Conservation (phyloP, 2,888 invertebrate genomes). For the Byasa hedistus region DNA sequence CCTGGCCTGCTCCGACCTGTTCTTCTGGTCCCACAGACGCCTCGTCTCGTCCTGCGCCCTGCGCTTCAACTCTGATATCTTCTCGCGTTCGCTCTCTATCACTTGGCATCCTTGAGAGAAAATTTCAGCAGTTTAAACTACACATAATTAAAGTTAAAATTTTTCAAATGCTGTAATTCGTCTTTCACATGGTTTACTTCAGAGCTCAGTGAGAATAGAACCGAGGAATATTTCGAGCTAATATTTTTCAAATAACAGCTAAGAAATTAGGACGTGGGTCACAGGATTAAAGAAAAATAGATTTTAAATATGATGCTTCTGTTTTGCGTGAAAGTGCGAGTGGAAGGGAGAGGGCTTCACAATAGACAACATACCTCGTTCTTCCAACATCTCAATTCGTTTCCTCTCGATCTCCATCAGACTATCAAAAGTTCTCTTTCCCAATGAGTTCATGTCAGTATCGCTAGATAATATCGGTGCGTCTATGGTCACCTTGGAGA, state of each 20-base stretch:
- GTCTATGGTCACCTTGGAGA: constrained; percentile 92
- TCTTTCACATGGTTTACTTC: too few relatives aligned
- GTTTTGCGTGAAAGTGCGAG: too few relatives aligned
- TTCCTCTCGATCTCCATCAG: constrained; percentile 94
- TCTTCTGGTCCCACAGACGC: constrained; percentile 88
- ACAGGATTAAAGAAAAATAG: too few relatives aligned
- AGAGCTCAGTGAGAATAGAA: too few relatives aligned
- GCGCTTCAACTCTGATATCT: constrained; percentile 91
- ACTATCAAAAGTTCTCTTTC: constrained; percentile 90
- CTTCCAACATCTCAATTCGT: constrained; percentile 90
- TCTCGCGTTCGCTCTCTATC: constrained; percentile 93
- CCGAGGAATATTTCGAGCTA: too few relatives aligned
- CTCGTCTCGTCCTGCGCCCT: constrained; percentile 94
- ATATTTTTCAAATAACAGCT: too few relatives aligned
- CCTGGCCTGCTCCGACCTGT: constrained; percentile 45
- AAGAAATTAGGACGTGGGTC: too few relatives aligned
- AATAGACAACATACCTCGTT: constrained; percentile 84
- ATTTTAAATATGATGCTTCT: too few relatives aligned
- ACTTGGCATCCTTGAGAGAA: constrained; percentile 87
- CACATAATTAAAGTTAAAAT: background rate
- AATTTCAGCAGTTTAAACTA: background rate
- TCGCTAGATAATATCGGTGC: constrained; percentile 87
- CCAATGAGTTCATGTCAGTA: constrained; percentile 83
- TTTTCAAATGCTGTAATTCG: too few relatives aligned
- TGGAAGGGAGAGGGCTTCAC: too few relatives aligned